Evolutionary conservation across 2,113 vertebrate species (phyloP).

Genomic region (Labrus mixtus): DNA sequence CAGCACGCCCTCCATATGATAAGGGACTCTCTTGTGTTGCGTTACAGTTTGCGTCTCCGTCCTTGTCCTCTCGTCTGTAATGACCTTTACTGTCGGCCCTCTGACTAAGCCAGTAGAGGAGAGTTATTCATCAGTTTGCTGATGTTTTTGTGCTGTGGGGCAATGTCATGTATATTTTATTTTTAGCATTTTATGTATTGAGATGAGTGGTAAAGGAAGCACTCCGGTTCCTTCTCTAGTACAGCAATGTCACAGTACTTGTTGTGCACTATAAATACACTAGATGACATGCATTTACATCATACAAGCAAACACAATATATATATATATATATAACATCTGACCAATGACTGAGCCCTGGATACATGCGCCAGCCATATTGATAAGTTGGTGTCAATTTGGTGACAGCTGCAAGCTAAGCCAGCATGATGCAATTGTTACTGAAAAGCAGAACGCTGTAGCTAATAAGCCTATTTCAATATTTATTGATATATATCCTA

Average conservation of each 20-base stretch:
- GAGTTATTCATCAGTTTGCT: slow-evolving; percentile 2
- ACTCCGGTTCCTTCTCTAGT: not conserved
- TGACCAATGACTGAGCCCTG: no score
- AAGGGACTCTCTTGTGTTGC: not conserved
- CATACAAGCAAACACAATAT: no score
- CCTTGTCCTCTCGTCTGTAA: not conserved
- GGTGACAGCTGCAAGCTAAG: no score
- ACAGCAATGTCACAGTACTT: not conserved
- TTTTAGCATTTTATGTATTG: not conserved
- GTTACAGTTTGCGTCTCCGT: slow-evolving; percentile 12
- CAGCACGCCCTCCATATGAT: slow-evolving; percentile 5
- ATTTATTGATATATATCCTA: no score
- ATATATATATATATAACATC: no score
- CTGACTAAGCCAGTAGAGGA: not conserved
- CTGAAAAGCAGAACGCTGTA: no score
- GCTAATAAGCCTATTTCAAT: no score
- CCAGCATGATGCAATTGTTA: no score
- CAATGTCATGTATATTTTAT: not conserved
- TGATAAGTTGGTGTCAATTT: no score
- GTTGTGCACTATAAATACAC: not conserved
- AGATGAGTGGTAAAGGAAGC: not conserved
- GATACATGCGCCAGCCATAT: no score
- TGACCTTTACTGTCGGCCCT: not conserved
- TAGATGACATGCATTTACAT: no score
- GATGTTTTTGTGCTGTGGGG: not conserved